Evolutionary conservation across 2,888 invertebrate species (phyloP), one percentile per base, ranked within the genome.

Genomic region (Metellina segmentata): DNA sequence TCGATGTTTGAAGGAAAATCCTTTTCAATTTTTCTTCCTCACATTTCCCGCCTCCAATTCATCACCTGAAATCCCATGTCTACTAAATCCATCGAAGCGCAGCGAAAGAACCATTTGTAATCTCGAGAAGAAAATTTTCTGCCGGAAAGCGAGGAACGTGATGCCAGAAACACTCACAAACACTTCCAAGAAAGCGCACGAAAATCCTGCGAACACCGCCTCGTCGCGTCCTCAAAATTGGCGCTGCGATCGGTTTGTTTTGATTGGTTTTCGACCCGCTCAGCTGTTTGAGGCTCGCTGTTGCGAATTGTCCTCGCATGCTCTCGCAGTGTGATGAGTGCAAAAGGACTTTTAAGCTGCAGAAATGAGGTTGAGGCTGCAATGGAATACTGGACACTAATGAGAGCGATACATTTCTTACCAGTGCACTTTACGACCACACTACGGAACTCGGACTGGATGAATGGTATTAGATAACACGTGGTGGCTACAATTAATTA

Each of bases 401-500:
- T 83, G 88, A 75, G 81, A 85, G 72, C 89, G 34, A 81, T 70
- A 70, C 75, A 61, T 79, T 77, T n/a, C 16, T 81, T 71, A 19
- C 7, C 74, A 71, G 20, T 86, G 19, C 75, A 19, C 20, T 48
- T 74, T 13, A 49, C 72, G 19, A 51, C 49, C 19, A 87, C 34
- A 75, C 85, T 85, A 34, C 34, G 34, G 48, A 61, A 75, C 74
- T 70, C 51, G 72, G 52, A 70, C 61, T 83, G 69, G 52, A 81
- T 92, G 48, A 92, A 88, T 82, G 85, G 81, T 81, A 81, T 92
- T 75, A 92, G 91, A 89, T 92, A 92, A 92, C 91, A 92, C 91
- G 87, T 83, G 91, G 87, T 87, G 8, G 72, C 49, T 71, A 52
- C 7, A 48, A 75, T 74, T 48, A 13, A 48, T 13, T 48, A 48